These are phyloP conservation scores for Cyprinodon tularosa DNA, from an alignment of 2,113 vertebrate genomes.

Conservation along the genomic window DNA sequence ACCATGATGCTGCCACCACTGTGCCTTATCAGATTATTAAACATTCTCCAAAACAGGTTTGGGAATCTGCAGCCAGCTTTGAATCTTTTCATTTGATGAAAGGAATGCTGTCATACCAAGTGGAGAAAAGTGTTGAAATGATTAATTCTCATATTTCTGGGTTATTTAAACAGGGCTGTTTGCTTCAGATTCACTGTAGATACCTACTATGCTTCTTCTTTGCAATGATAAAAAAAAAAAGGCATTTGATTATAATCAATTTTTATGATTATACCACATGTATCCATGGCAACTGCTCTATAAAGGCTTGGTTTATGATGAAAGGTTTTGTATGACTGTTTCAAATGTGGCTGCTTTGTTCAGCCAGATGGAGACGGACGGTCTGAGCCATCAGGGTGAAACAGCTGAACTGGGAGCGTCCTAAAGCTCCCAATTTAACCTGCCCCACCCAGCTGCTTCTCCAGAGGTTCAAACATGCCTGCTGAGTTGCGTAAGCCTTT, in stretches of 20 bases:
- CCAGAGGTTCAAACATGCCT: not conserved
- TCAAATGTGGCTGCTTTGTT: slow-evolving; percentile 8
- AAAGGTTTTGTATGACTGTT: slow-evolving; percentile 28
- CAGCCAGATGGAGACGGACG: not conserved
- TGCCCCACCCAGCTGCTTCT: slow-evolving; percentile 3
- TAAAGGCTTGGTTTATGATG: not conserved
- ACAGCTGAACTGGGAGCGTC: not conserved
- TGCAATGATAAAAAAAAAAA: no score
- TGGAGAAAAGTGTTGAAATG: no score
- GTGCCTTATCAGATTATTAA: no score
- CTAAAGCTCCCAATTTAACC: not conserved
- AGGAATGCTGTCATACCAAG: no score
- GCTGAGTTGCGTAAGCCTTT: not conserved
- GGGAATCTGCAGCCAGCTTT: no score
- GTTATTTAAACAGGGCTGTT: not conserved
- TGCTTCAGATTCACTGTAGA: not conserved
- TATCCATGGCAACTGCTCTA: not conserved
- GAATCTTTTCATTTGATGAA: no score
- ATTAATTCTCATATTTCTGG: not conserved
- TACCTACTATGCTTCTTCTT: not conserved
- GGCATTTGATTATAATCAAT: no score
- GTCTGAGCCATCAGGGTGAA: not conserved
- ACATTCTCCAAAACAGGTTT: no score
- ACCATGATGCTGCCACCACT: no score
- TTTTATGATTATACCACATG: not conserved